Evolutionary conservation across 35 echinoderm and acorn worm species (phyloP), one percentile per base, ranked within the genome.

Genomic region (Chiridota heheva): DNA sequence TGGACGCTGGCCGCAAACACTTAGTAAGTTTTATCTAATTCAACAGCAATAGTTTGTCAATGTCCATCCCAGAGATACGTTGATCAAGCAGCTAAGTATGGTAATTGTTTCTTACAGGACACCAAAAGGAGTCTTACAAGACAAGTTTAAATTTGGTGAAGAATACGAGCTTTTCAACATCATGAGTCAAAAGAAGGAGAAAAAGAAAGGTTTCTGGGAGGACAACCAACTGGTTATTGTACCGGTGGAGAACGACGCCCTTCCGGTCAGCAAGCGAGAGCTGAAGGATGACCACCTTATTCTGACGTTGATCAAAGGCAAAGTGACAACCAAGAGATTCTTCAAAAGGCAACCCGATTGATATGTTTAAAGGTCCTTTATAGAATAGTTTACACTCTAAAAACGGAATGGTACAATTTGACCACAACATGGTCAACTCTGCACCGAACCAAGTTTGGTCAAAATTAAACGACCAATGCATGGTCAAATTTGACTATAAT

Each of bases 191-290:
- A 58, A 60, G 47, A 78, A 7, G 36, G 75, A 78, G 42, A 78
- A 78, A 38, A 78, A 78, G 53, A 78, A 62, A 40, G 75, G 75
- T 8, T 78, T 60, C 36, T 78, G 75, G 75, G 75, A 78, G 42
- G 75, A 58, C 20, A 58, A 78, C 62, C 34, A 10, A 1, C 22
- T 78, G 34, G 75, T 78, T 37, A 61, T 61, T 40, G 75, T 60
- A 62, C 75, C 75, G 7, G 70, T 73, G 5, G 53, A 18, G 8
- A 43, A 62, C 42, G 75, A 78, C 48, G 36, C 36, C 27, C 55
- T 78, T 13, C 75, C 75, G 15, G 53, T 35, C 2, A 18, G 38
- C 39, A 78, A 60, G 16, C 24, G 75, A 37, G 27, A 15, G 27
- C 5, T 62, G 4, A 33, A 57, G 31, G 28, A 78, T 0, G 75